Conservation (phyloP, 2,113 vertebrate species). For the Macroglossus sobrinus region DNA sequence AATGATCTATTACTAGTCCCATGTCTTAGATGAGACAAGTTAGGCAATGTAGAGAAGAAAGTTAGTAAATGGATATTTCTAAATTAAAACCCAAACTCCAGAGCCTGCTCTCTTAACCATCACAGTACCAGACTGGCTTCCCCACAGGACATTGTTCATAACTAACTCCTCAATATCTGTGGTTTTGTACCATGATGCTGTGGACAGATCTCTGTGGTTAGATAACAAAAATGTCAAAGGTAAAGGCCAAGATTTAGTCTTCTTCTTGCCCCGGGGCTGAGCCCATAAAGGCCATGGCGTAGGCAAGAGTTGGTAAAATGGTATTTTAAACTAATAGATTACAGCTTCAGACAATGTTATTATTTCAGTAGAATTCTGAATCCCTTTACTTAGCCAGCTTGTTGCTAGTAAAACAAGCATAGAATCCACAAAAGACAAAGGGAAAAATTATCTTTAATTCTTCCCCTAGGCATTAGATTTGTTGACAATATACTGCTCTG, state of each 20-base stretch:
- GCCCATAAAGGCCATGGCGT: not conserved
- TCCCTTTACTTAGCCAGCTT: not conserved
- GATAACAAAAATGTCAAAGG: not conserved
- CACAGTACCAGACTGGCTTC: rapidly evolving
- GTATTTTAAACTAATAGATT: not conserved
- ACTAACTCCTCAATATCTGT: not conserved
- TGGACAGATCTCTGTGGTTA: not conserved
- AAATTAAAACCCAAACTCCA: not conserved
- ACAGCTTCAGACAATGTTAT: not conserved
- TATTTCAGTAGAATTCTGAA: not conserved
- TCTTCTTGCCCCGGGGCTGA: not conserved
- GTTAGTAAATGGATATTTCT: not conserved
- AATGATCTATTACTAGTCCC: not conserved
- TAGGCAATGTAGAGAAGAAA: not conserved
- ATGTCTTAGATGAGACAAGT: not conserved
- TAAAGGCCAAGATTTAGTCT: not conserved
- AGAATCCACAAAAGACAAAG: not conserved
- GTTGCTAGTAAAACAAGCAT: not conserved
- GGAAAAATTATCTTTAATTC: not conserved
- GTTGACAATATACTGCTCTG: not conserved
- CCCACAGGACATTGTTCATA: not conserved
- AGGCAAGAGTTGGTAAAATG: not conserved
- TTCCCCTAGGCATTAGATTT: not conserved
- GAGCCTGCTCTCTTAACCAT: not conserved
- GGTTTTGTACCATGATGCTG: not conserved